Base-by-base conservation (phyloP, 2,888 invertebrate genomes). In the Tetranychus piercei region DNA sequence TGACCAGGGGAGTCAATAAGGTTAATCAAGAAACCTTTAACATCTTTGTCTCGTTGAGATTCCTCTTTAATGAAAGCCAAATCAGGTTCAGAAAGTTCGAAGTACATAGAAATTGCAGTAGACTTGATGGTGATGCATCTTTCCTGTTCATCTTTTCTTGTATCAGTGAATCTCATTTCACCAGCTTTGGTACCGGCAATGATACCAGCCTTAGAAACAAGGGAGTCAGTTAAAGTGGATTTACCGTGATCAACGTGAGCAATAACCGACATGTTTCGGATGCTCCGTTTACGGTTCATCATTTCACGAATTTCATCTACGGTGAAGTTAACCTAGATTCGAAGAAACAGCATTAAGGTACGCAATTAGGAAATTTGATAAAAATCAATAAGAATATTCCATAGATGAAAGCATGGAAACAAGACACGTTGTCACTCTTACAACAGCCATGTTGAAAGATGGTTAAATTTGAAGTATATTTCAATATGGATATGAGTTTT, bases 181-280 rank as follows among this genome's bases (percentile, higher is more conserved):
- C 99, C 99, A 81, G 99, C 99, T 82, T 96, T 94, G 77, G 96
- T 91, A 79, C 92, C 91, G 81, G 99, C 97, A 83, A 99, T 99
- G 84, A 99, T 99, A 85, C 99, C 99, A 82, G 99, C 99, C 86
- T 99, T 99, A 77, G 97, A 95, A 79, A 99, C 97, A 82, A 99
- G 87, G 78, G 99, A 99, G 86, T 99, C 99, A 76, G 99, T 99
- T 83, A 99, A 85, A 76, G 99, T 99, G 79, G 99, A 97, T 86
- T 99, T 97, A 83, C 99, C 99, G 85, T 99, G 99, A 87, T 99
- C 99, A 80, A 99, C 99, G 86, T 99, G 99, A 81, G 99, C 99
- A 84, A 99, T 99, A 86, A 99, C 99, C 83, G 97, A 99, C 97
- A 99, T 99, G 87, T 99, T 99, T 84, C 99, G 90, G 87, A 99